Conservation (phyloP, 2,888 invertebrate genomes). For the Drosophila meridionalis region DNA sequence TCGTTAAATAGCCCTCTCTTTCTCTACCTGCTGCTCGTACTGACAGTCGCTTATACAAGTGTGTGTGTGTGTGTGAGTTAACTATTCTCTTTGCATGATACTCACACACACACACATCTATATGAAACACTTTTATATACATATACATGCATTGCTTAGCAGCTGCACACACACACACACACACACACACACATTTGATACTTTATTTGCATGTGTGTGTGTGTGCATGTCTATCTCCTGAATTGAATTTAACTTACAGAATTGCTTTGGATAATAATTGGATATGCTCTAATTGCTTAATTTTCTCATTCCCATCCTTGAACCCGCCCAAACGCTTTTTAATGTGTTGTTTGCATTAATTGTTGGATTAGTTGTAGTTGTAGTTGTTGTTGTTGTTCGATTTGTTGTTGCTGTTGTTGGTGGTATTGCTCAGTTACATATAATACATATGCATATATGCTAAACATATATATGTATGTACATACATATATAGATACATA, state of each 20-base stretch:
- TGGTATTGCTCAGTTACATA: conserved; percentile 66
- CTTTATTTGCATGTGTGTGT: neutral
- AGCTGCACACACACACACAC: neutral
- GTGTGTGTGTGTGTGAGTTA: neutral
- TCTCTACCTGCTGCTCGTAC: neutral
- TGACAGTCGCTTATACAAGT: conserved; percentile 6
- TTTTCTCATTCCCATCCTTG: neutral
- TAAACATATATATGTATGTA: conserved; percentile 23
- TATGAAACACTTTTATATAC: neutral
- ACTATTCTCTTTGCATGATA: neutral
- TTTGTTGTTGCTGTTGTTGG: conserved; percentile 53
- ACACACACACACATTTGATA: neutral
- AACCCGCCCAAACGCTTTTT: conserved; percentile 33
- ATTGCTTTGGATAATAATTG: neutral
- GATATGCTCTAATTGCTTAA: neutral
- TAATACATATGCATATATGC: conserved; percentile 31
- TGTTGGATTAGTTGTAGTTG: conserved; percentile 45
- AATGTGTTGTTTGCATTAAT: conserved; percentile 43
- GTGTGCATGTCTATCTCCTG: neutral
- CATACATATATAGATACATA: conserved; percentile 22
- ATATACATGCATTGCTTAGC: neutral
- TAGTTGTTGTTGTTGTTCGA: conserved; percentile 44
- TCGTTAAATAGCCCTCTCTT: neutral
- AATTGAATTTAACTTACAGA: neutral
- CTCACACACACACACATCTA: neutral